A percentile compares a stretch with the other conserved stretches of the same genome.
phyloP scores from a whole-genome alignment of 2,888 invertebrate genomes.

The Busseola fusca region DNA sequence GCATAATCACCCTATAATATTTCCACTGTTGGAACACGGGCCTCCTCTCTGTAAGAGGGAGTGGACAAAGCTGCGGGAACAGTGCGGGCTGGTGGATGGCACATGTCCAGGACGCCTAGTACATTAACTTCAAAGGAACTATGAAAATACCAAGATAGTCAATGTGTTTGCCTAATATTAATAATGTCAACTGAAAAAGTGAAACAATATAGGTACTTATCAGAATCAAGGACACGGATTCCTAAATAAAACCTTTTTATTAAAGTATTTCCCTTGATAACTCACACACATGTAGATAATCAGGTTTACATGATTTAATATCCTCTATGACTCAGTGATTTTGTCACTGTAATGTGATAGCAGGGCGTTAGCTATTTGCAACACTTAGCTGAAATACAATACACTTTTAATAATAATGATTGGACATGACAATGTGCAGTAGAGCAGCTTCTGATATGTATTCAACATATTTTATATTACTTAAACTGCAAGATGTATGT shows the following conservation, averaged over 20 bases:
- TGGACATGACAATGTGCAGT: neutral
- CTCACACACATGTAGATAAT: slow-evolving; percentile 21
- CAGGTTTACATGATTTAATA: slow-evolving; percentile 37
- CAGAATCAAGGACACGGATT: neutral
- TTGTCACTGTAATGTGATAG: slow-evolving; percentile 49
- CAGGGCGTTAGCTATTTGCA: slow-evolving; percentile 37
- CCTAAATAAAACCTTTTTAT: neutral
- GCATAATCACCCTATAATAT: neutral
- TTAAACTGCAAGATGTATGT: neutral
- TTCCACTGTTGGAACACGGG: neutral
- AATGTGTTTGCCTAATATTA: neutral
- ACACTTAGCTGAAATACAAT: slow-evolving; percentile 39
- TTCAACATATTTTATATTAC: neutral
- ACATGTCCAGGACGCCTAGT: neutral
- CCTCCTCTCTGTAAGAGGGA: neutral
- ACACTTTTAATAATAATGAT: slow-evolving; percentile 28
- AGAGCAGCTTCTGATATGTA: slow-evolving; percentile 1
- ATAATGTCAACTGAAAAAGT: neutral
- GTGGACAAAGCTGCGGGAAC: neutral
- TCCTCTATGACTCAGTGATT: slow-evolving; percentile 56
- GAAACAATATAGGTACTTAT: neutral
- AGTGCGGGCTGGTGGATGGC: neutral
- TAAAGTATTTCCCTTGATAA: slow-evolving; percentile 9
- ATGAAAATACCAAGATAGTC: neutral
- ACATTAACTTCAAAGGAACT: neutral